These are phyloP conservation scores for Turritopsis rubra DNA, from an alignment of 30 jellyfish, hydroid and myxozoan genomes.

Conservation along the genomic window DNA sequence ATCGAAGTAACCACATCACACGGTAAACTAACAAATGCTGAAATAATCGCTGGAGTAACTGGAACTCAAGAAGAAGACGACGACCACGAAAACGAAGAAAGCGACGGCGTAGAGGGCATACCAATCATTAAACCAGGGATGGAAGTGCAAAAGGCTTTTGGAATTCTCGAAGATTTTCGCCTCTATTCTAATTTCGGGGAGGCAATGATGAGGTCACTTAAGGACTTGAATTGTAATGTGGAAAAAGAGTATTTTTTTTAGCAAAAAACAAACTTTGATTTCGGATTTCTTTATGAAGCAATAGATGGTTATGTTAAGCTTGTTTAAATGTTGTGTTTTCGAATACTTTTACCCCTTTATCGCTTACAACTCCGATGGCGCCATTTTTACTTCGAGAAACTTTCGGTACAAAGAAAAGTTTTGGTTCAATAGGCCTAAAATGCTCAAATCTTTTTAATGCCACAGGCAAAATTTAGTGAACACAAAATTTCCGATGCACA, in stretches of 20 bases:
- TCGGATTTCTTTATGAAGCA: too few relatives aligned
- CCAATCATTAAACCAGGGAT: slow-evolving; percentile 9
- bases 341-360: slow-evolving; percentile 2
- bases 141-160: background rate
- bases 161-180: slow-evolving; percentile 5
- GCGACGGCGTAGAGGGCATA: too few relatives aligned
- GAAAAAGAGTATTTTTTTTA: too few relatives aligned
- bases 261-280: too few relatives aligned
- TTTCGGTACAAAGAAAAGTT: slow-evolving; percentile 9
- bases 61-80: background rate
- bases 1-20: background rate
- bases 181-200: slow-evolving; percentile 12
- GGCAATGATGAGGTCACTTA: slow-evolving; percentile 3
- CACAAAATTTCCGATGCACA: too few relatives aligned
- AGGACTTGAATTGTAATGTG: slow-evolving; percentile 5
- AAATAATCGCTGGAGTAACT: background rate
- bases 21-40: too few relatives aligned
- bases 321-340: background rate
- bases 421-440: too few relatives aligned
- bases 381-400: slow-evolving; percentile 3
- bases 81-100: slow-evolving; percentile 3
- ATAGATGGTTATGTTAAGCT: background rate
- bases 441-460: too few relatives aligned
- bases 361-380: background rate
- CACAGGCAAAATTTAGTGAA: too few relatives aligned